A percentile compares a stretch with the other conserved stretches of the same genome.
Evolutionary conservation across 2,888 invertebrate genomes (phyloP).

Genomic region (Galerucella nymphaeae): DNA sequence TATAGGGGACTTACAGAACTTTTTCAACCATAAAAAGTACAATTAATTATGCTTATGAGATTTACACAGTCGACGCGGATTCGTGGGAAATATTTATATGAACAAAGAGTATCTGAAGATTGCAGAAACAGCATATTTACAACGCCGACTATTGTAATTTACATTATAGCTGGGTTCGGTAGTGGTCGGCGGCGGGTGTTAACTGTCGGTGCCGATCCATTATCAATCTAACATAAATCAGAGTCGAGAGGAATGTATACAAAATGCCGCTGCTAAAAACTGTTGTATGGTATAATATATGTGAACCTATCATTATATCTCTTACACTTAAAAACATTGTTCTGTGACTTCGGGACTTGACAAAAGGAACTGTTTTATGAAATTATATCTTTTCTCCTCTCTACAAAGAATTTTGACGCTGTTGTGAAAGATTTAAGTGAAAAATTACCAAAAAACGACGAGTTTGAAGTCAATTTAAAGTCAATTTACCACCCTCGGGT

Average conservation of each 20-base stretch:
- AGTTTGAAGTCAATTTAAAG: too few relatives aligned
- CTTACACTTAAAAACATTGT: constrained; percentile 28
- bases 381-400: too few relatives aligned
- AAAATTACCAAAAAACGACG: too few relatives aligned
- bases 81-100: neutral
- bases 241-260: constrained; percentile 49
- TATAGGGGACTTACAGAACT: neutral
- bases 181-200: constrained; percentile 45
- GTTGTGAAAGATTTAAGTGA: too few relatives aligned
- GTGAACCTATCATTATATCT: constrained; percentile 53
- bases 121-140: constrained; percentile 60
- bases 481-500: too few relatives aligned
- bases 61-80: neutral
- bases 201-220: constrained; percentile 57
- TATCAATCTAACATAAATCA: constrained; percentile 64
- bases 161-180: constrained; percentile 59
- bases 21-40: neutral
- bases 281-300: constrained; percentile 39
- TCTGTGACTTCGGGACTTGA: neutral
- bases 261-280: constrained; percentile 49
- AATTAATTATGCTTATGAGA: neutral
- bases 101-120: neutral
- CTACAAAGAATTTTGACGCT: too few relatives aligned
- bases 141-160: constrained; percentile 63
- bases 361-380: too few relatives aligned